Conservation (phyloP, 2,113 vertebrate genomes). For the Tylochromis polylepis region DNA sequence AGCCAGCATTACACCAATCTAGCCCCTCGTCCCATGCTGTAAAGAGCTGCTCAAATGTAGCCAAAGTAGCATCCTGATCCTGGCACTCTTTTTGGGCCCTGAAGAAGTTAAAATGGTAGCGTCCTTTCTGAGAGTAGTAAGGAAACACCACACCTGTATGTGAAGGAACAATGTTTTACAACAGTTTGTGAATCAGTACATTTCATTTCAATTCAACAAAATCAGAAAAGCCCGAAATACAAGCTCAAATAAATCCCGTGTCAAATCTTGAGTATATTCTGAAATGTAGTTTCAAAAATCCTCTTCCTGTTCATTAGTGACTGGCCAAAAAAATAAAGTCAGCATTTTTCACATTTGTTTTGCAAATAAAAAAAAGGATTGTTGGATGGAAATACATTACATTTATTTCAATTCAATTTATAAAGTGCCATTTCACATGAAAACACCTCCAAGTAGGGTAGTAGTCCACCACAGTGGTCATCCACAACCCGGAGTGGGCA, state of each 20-base stretch:
- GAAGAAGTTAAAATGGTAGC: slow-evolving; percentile 83
- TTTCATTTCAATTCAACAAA: not conserved
- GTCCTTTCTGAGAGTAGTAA: slow-evolving; percentile 81
- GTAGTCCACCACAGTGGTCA: not conserved
- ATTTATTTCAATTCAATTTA: not conserved
- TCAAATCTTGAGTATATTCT: not conserved
- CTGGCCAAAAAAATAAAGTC: not conserved
- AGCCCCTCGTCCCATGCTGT: slow-evolving; percentile 81
- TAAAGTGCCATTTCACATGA: not conserved
- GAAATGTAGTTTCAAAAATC: not conserved
- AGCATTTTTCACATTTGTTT: not conserved
- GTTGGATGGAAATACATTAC: not conserved
- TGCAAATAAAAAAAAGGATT: not conserved
- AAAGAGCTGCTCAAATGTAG: slow-evolving; percentile 87
- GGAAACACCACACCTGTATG: slow-evolving; percentile 87
- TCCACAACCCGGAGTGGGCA: not conserved
- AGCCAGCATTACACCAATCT: slow-evolving; percentile 86
- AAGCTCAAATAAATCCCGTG: not conserved
- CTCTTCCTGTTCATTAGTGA: not conserved
- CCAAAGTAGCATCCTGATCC: slow-evolving; percentile 81
- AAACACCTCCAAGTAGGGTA: not conserved
- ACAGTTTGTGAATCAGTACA: not conserved
- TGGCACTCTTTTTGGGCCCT: slow-evolving; percentile 78
- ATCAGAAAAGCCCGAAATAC: not conserved
- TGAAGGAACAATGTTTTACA: not conserved